Conservation (phyloP, 2,797 vertebrate species). For the Acestrorhynchus altus region DNA sequence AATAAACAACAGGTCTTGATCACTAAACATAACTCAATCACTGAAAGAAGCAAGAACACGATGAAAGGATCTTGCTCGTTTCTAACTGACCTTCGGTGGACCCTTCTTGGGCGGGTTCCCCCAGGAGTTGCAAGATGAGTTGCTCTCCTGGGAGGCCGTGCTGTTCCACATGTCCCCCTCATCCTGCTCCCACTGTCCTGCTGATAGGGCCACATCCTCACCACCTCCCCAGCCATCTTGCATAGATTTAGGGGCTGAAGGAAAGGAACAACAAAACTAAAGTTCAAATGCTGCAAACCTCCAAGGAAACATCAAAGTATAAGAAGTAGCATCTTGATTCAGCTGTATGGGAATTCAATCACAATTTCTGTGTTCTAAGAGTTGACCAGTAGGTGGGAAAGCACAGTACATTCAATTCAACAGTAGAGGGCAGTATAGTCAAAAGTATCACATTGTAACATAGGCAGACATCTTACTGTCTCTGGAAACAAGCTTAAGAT, state of each 20-base stretch:
- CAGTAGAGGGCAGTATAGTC: constrained; percentile 71
- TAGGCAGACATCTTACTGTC: neutral
- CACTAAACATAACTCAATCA: neutral
- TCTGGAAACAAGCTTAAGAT: neutral
- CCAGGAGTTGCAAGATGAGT: constrained; percentile 82
- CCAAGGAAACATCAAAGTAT: neutral
- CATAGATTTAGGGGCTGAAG: constrained; percentile 95
- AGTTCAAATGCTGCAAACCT: neutral
- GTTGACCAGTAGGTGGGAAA: neutral
- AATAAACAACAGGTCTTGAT: too few species aligned
- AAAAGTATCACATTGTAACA: neutral
- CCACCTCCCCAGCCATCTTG: constrained; percentile 97
- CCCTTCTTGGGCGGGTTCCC: constrained; percentile 83
- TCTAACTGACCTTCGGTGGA: constrained; percentile 83
- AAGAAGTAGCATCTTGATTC: neutral
- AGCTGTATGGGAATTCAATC: neutral
- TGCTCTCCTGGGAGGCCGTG: constrained; percentile 89
- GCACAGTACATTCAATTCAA: constrained; percentile 7
- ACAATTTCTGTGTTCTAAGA: neutral
- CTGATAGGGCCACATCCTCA: constrained; percentile 85
- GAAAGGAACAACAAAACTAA: neutral
- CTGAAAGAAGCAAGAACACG: neutral
- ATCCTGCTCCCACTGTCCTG: constrained; percentile 84
- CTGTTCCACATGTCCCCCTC: constrained; percentile 97
- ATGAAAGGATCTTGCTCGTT: neutral